A percentile compares a stretch with the other conserved stretches of the same genome.
Evolutionary conservation across 2,113 vertebrate genomes (phyloP).

Genomic region (Apistogramma diplotaenia): DNA sequence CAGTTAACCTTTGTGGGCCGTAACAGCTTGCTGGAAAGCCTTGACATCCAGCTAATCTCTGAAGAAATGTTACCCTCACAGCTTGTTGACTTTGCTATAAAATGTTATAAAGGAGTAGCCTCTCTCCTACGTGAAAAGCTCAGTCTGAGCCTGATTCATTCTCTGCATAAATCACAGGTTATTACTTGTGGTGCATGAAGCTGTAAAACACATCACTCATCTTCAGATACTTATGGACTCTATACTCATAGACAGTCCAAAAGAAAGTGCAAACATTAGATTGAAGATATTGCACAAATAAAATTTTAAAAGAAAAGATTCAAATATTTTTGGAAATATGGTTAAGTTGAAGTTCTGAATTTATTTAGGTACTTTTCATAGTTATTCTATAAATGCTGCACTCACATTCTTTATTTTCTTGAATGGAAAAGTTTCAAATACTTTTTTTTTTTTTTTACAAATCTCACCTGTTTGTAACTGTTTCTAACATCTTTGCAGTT

Average conservation of each 20-base stretch:
- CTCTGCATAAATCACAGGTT: not conserved
- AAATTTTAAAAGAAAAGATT: too few species aligned
- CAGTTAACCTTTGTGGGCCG: not conserved
- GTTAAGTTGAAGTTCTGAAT: not conserved
- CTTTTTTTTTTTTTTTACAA: not conserved
- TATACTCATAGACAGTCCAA: not conserved
- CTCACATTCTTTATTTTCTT: not conserved
- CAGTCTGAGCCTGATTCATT: not conserved
- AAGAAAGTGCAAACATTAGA: too few species aligned
- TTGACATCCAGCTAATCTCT: not conserved
- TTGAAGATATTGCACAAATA: too few species aligned
- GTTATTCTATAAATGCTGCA: not conserved
- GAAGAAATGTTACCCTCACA: not conserved
- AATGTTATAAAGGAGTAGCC: not conserved
- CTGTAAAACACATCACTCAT: not conserved
- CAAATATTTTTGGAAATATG: too few species aligned
- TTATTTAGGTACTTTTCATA: not conserved
- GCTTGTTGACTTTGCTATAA: not conserved
- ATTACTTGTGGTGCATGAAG: fast-evolving
- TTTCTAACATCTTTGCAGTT: not conserved
- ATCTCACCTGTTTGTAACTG: not conserved
- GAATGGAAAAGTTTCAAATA: too few species aligned
- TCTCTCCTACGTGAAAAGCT: not conserved
- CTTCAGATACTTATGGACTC: not conserved
- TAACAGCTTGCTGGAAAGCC: not conserved